Evolutionary conservation across 2,797 vertebrate species (phyloP).

Genomic region (Chaetophractus vellerosus): DNA sequence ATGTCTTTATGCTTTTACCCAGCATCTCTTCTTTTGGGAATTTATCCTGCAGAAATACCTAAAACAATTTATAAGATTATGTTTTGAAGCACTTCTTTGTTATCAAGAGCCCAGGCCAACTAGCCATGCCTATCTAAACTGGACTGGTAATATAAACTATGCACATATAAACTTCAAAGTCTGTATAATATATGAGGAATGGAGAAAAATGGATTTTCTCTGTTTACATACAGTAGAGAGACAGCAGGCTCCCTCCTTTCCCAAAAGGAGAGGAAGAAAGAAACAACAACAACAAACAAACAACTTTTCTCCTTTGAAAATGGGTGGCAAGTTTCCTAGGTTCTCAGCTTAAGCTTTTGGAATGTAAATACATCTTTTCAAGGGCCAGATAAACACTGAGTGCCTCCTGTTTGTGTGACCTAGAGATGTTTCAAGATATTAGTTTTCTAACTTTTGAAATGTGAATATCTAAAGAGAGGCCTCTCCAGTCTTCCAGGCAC

Average conservation of each 20-base stretch:
- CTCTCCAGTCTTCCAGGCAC: background rate
- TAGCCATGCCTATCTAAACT: background rate
- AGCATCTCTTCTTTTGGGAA: background rate
- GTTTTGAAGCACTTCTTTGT: background rate
- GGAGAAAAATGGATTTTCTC: background rate
- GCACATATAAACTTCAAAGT: background rate
- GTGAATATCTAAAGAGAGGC: constrained; percentile 11
- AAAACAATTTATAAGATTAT: constrained; percentile 22
- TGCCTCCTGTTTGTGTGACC: constrained; percentile 39
- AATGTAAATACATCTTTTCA: constrained; percentile 4
- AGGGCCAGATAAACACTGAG: constrained; percentile 8
- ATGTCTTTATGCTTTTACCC: background rate
- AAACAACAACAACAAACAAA: background rate
- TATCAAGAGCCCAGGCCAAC: background rate
- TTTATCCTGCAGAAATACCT: background rate
- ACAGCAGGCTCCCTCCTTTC: background rate
- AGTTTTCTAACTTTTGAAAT: constrained; percentile 29
- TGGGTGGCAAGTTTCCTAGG: background rate
- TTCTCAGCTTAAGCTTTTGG: constrained; percentile 10
- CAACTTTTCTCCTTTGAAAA: background rate
- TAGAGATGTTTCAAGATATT: background rate
- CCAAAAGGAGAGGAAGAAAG: background rate
- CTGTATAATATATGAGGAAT: background rate
- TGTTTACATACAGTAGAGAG: background rate
- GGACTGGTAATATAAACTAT: background rate